phyloP scores from a whole-genome alignment of 2,797 vertebrate genomes.

The Pelochelys cantorii region DNA sequence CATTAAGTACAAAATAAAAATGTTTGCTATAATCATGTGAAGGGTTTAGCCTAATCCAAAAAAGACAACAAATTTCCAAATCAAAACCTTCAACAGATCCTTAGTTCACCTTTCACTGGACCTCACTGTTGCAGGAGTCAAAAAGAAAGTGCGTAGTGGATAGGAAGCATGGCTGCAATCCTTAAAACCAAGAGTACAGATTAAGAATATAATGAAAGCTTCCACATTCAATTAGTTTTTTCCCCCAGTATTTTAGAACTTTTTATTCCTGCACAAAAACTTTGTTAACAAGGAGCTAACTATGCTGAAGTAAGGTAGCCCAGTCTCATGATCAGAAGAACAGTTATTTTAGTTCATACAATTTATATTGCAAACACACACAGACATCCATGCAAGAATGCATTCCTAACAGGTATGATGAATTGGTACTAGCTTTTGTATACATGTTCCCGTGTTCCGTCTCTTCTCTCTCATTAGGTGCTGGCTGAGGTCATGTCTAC shows the following conservation, averaged over 20 bases:
- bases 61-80: conserved; percentile 70
- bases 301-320: background rate
- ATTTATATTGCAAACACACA: accelerated
- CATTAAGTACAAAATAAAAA: conserved; percentile 64
- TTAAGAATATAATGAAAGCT: background rate
- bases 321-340: background rate
- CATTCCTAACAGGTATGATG: background rate
- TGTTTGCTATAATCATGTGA: conserved; percentile 74
- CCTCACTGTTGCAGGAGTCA: background rate
- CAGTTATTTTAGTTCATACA: background rate
- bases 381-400: background rate
- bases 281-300: background rate
- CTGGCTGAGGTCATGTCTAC: background rate
- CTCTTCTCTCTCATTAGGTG: background rate
- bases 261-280: background rate
- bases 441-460: background rate
- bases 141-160: conserved; percentile 18
- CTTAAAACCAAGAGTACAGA: conserved; percentile 10
- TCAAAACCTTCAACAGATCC: conserved; percentile 61
- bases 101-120: conserved; percentile 55
- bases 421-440: background rate
- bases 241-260: background rate
- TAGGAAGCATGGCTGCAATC: conserved; percentile 30
- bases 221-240: background rate
- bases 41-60: conserved; percentile 69